Percentiles rank a stretch among this genome's conserved stretches.
phyloP scores from a whole-genome alignment of 2,113 vertebrate species.

The Eulemur macaco region DNA sequence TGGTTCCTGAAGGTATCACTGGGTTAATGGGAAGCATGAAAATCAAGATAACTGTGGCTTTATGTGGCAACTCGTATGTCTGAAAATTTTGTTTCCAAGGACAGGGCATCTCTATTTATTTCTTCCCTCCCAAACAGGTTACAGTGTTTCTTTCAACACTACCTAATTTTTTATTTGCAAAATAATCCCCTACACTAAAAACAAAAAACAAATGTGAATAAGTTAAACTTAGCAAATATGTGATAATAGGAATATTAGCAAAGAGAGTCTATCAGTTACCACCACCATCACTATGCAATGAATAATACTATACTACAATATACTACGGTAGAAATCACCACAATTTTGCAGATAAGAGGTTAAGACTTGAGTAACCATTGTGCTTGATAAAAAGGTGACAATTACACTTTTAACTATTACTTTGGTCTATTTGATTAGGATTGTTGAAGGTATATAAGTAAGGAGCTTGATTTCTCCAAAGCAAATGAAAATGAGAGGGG shows the following conservation, averaged over 20 bases:
- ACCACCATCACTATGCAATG: not conserved
- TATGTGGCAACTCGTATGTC: not conserved
- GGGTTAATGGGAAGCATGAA: not conserved
- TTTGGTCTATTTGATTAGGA: not conserved
- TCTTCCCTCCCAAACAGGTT: not conserved
- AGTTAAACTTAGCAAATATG: not conserved
- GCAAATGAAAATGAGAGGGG: not conserved
- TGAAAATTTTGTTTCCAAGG: not conserved
- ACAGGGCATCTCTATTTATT: conserved; percentile 5
- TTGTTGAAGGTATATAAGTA: not conserved
- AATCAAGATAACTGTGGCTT: not conserved
- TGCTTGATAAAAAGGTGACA: not conserved
- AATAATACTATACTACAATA: not conserved
- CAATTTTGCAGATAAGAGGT: not conserved
- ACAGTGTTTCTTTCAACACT: not conserved
- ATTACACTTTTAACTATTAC: not conserved
- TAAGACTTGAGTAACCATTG: not conserved
- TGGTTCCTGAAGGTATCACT: not conserved
- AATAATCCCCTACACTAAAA: not conserved
- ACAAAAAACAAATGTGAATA: not conserved
- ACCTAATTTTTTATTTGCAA: not conserved
- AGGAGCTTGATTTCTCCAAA: not conserved
- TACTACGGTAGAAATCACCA: not conserved
- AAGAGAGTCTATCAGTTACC: not conserved
- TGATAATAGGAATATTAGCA: not conserved